A percentile compares a stretch with the other conserved stretches of the same genome.
phyloP scores from a whole-genome alignment of 2,113 vertebrate genomes.

The Poeciliopsis prolifica region DNA sequence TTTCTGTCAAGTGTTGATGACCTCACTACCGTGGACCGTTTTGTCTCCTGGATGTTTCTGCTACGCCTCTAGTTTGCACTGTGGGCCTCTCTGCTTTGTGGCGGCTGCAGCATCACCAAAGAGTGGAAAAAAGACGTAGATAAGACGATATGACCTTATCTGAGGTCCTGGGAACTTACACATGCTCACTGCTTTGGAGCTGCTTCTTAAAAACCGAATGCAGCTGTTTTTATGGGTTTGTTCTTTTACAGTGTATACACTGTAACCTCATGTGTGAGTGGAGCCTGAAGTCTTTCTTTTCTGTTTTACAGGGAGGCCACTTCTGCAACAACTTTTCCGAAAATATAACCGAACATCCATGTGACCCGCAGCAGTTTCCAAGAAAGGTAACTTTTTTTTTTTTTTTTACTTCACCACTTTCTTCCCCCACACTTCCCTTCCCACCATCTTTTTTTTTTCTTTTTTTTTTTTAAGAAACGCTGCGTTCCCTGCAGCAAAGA shows the following conservation, averaged over 20 bases:
- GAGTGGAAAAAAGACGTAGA: constrained; percentile 62
- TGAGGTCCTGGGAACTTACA: constrained; percentile 35
- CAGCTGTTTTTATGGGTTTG: background rate
- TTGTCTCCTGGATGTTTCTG: background rate
- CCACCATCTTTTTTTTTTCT: constrained; percentile 1
- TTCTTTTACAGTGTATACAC: background rate
- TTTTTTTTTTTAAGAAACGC: background rate
- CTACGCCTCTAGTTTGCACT: background rate
- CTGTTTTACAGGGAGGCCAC: constrained; percentile 28
- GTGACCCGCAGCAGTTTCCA: background rate
- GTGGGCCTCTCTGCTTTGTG: constrained; percentile 17
- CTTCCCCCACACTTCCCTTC: background rate
- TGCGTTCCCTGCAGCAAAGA: constrained; percentile 11
- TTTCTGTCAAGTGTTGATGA: background rate
- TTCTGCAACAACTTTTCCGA: background rate
- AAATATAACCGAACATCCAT: background rate
- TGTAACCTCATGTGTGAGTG: background rate
- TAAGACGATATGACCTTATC: constrained; percentile 62
- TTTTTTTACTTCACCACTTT: background rate
- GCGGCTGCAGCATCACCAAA: constrained; percentile 58
- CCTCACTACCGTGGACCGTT: fast-evolving
- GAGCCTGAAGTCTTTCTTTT: background rate
- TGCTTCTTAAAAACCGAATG: constrained; percentile 32
- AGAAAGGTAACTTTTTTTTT: constrained; percentile 37
- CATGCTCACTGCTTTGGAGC: constrained; percentile 25